Evolutionary conservation across 2,797 vertebrate genomes (phyloP).

Genomic region (Staurois parvus): DNA sequence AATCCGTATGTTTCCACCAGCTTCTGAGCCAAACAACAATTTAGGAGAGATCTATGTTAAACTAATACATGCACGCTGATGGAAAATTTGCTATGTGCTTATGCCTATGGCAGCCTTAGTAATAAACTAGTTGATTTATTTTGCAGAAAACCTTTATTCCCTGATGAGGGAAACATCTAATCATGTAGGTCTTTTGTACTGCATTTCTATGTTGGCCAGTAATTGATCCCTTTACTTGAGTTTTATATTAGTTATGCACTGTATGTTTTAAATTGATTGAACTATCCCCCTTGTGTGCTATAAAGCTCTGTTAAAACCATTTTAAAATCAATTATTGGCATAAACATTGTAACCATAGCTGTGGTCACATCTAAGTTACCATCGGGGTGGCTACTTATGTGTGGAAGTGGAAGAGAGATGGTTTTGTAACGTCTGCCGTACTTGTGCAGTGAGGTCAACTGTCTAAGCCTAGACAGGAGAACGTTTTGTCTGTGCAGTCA

Average conservation of each 20-base stretch:
- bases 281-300: not conserved
- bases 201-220: not conserved
- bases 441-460: not conserved
- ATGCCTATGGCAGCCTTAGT: conserved; percentile 48
- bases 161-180: conserved; percentile 56
- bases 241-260: conserved; percentile 27
- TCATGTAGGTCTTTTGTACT: conserved; percentile 34
- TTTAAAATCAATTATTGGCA: conserved; percentile 10
- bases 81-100: conserved; percentile 55
- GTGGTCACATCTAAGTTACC: not conserved
- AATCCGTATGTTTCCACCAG: conserved; percentile 71
- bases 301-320: not conserved
- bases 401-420: not conserved
- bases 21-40: conserved; percentile 39
- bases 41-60: conserved; percentile 54
- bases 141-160: conserved; percentile 56
- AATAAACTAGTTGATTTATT: conserved; percentile 60
- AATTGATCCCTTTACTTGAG: conserved; percentile 19
- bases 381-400: not conserved
- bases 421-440: not conserved
- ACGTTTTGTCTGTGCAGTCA: not conserved
- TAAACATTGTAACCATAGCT: not conserved
- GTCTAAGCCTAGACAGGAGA: not conserved
- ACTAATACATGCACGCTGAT: conserved; percentile 57
- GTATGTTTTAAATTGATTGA: conserved; percentile 25